A percentile compares a stretch with the other conserved stretches of the same genome.
These are phyloP conservation scores for Camelus dromedarius DNA, from an alignment of 2,113 vertebrate species.

Conservation along the genomic window DNA sequence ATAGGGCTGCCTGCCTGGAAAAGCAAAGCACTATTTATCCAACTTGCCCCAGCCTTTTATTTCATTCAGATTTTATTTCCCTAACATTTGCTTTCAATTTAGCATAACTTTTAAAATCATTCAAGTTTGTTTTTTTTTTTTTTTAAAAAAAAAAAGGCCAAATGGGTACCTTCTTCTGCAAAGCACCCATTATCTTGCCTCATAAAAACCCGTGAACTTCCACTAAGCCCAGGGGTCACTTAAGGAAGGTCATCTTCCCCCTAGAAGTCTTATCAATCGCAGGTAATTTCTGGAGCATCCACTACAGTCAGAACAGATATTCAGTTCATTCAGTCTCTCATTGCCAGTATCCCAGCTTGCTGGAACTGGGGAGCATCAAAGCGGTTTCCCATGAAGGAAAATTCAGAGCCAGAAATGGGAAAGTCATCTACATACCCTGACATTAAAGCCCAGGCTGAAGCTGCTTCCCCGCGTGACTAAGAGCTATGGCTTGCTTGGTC, in stretches of 20 bases:
- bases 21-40: neutral
- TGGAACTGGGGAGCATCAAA: neutral
- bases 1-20: neutral
- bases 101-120: constrained; percentile 18
- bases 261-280: neutral
- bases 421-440: neutral
- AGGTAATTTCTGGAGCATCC: neutral
- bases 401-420: neutral
- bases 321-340: neutral
- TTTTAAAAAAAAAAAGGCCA: neutral
- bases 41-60: neutral
- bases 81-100: constrained; percentile 16
- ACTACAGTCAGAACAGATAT: neutral
- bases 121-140: neutral
- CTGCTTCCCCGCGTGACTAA: fast-evolving
- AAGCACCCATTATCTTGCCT: neutral
- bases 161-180: neutral
- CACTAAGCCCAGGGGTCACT: neutral
- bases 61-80: neutral
- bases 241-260: neutral
- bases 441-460: neutral
- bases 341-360: neutral
- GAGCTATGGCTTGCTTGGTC: fast-evolving
- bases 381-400: neutral
- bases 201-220: neutral